phyloP scores from a whole-genome alignment of 2,113 vertebrate species.

The Pseudolaguvia tuberculata region DNA sequence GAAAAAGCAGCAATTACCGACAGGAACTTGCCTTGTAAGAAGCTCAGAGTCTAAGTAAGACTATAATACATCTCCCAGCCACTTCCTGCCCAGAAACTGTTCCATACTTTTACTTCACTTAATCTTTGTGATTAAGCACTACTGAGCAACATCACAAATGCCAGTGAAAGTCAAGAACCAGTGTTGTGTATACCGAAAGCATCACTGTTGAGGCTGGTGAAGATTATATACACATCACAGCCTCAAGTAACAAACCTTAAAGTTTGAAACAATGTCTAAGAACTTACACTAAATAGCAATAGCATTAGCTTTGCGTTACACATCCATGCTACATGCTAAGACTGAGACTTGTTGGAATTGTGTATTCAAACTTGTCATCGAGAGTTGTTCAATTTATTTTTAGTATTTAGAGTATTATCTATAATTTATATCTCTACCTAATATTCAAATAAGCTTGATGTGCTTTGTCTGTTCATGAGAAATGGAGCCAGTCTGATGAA shows the following conservation, averaged over 20 bases:
- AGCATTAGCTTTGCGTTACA: not conserved
- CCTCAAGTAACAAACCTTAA: not conserved
- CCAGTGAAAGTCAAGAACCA: not conserved
- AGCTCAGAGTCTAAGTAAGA: not conserved
- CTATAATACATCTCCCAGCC: conserved; percentile 11
- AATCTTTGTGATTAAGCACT: conserved; percentile 33
- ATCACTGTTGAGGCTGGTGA: not conserved
- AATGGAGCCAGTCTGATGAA: not conserved
- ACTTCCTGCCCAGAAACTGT: conserved; percentile 4
- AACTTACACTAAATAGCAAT: not conserved
- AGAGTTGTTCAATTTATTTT: not conserved
- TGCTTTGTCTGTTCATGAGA: not conserved
- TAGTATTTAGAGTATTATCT: no score
- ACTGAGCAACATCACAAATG: conserved; percentile 19
- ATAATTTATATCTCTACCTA: not conserved
- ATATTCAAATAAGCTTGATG: not conserved
- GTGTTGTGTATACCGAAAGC: not conserved
- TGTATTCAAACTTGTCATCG: not conserved
- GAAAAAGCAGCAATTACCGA: conserved; percentile 20
- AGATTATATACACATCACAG: not conserved
- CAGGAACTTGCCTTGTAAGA: conserved; percentile 21
- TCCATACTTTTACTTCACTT: conserved; percentile 7
- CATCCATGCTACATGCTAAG: not conserved
- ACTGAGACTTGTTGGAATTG: not conserved
- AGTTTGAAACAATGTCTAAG: not conserved